A percentile compares a stretch with the other conserved stretches of the same genome.
Conservation (phyloP, 1,140 invertebrate species). For the Tenebrio molitor region DNA sequence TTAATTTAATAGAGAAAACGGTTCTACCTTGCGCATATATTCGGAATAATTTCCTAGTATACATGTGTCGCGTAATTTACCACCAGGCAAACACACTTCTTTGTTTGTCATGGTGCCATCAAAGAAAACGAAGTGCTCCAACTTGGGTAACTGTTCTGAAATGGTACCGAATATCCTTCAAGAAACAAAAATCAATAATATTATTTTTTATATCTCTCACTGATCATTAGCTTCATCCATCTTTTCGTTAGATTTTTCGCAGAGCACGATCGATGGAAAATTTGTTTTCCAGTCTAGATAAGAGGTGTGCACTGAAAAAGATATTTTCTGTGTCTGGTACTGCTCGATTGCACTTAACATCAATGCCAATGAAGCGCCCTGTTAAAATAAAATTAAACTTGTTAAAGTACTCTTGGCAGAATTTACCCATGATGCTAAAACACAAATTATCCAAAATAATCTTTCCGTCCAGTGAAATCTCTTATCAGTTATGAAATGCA, state of each 20-base stretch:
- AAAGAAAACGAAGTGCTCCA: conserved; percentile 17
- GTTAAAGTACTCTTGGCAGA: background rate
- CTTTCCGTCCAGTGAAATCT: conserved; percentile 44
- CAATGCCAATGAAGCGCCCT: conserved; percentile 1
- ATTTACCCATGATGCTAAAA: conserved; percentile 30
- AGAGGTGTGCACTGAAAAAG: conserved; percentile 23
- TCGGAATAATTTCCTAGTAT: conserved; percentile 15
- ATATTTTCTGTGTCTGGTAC: conserved; percentile 15
- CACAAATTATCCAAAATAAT: conserved; percentile 45
- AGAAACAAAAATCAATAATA: background rate
- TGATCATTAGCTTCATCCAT: conserved; percentile 4
- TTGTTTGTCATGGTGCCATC: background rate
- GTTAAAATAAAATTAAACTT: background rate
- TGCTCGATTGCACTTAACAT: conserved; percentile 2
- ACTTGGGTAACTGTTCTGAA: background rate
- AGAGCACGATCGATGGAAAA: conserved; percentile 37
- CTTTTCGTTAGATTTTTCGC: conserved; percentile 21
- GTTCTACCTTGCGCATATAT: conserved; percentile 5
- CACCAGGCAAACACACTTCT: background rate
- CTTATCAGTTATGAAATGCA: conserved; percentile 37
- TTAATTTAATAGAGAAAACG: background rate
- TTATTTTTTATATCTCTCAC: background rate
- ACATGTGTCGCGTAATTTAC: conserved; percentile 2
- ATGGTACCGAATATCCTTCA: background rate
- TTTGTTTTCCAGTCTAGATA: conserved; percentile 38